Evolutionary conservation across 2,888 invertebrate species (phyloP).

Genomic region (Dryadula phaetusa): DNA sequence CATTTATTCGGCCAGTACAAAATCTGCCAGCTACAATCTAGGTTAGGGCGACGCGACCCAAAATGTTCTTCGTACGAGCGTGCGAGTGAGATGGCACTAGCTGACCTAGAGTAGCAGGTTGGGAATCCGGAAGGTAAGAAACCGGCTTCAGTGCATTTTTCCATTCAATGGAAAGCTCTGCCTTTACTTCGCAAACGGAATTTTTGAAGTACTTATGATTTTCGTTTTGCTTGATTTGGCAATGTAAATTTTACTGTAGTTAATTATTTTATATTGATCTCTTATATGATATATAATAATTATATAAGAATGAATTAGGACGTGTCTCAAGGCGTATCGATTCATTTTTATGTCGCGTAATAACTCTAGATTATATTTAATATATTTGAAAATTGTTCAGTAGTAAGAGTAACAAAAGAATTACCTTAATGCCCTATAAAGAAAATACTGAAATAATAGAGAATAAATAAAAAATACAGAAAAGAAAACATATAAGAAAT

Average conservation of each 20-base stretch:
- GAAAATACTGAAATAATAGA: neutral
- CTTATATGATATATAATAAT: neutral
- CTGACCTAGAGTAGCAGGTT: slow-evolving; percentile 83
- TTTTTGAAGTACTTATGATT: slow-evolving; percentile 53
- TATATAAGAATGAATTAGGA: neutral
- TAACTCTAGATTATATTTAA: neutral
- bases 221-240: slow-evolving; percentile 34
- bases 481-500: too few species aligned
- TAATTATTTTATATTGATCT: neutral
- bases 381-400: neutral
- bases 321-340: neutral
- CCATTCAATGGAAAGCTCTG: slow-evolving; percentile 82
- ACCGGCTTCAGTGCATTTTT: slow-evolving; percentile 82
- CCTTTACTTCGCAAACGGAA: slow-evolving; percentile 62
- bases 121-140: slow-evolving; percentile 83
- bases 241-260: neutral
- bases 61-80: slow-evolving; percentile 67
- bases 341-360: neutral
- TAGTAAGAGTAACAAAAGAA: neutral
- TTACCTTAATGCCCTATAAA: neutral
- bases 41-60: slow-evolving; percentile 83
- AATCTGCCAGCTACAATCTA: slow-evolving; percentile 73
- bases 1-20: slow-evolving; percentile 56
- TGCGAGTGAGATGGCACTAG: slow-evolving; percentile 67
- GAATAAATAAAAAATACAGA: neutral